These are phyloP conservation scores for Synanthedon formicaeformis DNA, from an alignment of 2,888 invertebrate species.

Conservation along the genomic window DNA sequence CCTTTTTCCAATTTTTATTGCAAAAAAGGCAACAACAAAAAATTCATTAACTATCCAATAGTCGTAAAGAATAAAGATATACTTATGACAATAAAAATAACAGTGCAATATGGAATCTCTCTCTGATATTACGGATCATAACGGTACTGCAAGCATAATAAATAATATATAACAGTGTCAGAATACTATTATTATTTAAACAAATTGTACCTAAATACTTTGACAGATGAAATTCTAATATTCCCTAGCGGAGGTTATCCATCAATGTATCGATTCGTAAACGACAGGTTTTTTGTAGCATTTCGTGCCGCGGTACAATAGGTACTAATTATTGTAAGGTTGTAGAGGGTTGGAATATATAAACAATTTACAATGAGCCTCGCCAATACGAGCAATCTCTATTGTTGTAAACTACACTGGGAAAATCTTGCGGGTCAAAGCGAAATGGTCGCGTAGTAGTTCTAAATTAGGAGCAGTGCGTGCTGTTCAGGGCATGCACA, in stretches of 20 bases:
- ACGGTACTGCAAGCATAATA: no score
- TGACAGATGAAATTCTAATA: no score
- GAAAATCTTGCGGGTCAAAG: slow-evolving; percentile 12
- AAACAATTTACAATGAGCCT: slow-evolving; percentile 10
- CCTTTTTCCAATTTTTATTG: no score
- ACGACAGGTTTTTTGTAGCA: slow-evolving; percentile 11
- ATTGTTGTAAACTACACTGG: neutral
- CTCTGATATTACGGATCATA: no score
- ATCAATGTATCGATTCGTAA: slow-evolving; percentile 5
- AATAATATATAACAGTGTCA: no score
- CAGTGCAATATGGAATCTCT: no score
- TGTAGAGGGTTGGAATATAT: slow-evolving; percentile 1
- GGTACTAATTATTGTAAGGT: slow-evolving; percentile 13
- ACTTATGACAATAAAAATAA: no score
- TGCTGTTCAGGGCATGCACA: slow-evolving; percentile 20
- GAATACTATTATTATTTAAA: no score
- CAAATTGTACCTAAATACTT: no score
- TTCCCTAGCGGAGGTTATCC: neutral
- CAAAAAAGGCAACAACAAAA: no score
- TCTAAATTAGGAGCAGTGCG: slow-evolving; percentile 20
- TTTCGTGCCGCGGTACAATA: slow-evolving; percentile 15
- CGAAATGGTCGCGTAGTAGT: slow-evolving; percentile 18
- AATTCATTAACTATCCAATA: no score
- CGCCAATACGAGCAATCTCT: slow-evolving; percentile 4
- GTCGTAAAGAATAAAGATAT: no score